Conservation (phyloP, 2,888 invertebrate genomes). For the Cantharis rustica region DNA sequence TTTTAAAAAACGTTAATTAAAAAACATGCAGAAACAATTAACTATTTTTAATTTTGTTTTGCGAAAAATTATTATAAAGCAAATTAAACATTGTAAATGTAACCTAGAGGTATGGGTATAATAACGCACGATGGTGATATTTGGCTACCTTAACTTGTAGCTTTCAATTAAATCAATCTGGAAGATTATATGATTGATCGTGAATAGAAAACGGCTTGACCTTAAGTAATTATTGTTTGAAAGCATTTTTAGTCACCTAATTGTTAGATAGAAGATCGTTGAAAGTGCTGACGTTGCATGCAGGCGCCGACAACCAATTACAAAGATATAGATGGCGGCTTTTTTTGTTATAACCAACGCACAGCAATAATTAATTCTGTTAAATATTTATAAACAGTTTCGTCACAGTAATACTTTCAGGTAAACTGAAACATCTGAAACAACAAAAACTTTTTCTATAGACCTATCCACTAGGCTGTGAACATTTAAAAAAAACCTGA, state of each 20-base stretch:
- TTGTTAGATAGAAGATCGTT: slow-evolving; percentile 41
- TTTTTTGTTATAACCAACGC: slow-evolving; percentile 23
- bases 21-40: not conserved
- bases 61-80: not conserved
- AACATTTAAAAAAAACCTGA: no score
- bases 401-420: not conserved
- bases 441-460: not conserved
- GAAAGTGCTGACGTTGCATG: slow-evolving; percentile 54
- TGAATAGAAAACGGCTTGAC: slow-evolving; percentile 13
- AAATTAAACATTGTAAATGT: not conserved
- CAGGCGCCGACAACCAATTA: slow-evolving; percentile 57
- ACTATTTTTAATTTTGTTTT: not conserved
- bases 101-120: not conserved
- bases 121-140: not conserved
- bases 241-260: slow-evolving; percentile 57
- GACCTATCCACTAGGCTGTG: no score
- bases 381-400: slow-evolving; percentile 11
- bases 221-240: slow-evolving; percentile 43
- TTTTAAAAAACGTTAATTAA: not conserved
- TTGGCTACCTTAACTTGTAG: not conserved
- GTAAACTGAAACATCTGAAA: not conserved
- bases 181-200: slow-evolving; percentile 15
- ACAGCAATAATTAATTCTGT: slow-evolving; percentile 23
- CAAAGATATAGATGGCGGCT: slow-evolving; percentile 31
- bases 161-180: not conserved